Evolutionary conservation across 2,113 vertebrate genomes (phyloP).

Genomic region (Callospermophilus lateralis): DNA sequence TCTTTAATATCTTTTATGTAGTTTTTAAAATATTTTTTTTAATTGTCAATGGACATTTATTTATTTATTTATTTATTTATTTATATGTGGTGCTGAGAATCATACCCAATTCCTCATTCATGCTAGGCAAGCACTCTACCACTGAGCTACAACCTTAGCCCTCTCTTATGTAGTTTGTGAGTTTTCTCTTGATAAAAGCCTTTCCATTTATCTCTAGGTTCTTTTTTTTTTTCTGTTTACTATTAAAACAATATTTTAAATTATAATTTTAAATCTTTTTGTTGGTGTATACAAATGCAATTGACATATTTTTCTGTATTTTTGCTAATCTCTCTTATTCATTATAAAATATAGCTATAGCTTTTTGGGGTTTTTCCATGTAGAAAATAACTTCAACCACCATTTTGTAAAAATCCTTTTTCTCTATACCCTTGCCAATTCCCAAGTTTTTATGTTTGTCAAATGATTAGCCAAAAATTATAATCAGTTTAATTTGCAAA

Average conservation of each 20-base stretch:
- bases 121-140: too few species aligned
- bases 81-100: too few species aligned
- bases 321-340: neutral
- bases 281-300: neutral
- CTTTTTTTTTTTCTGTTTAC: slow-evolving; percentile 8
- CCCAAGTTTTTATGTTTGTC: neutral
- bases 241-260: slow-evolving; percentile 27
- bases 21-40: neutral
- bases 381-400: slow-evolving; percentile 29
- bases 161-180: neutral
- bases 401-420: neutral
- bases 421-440: neutral
- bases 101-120: too few species aligned
- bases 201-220: neutral
- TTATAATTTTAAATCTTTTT: neutral
- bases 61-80: too few species aligned
- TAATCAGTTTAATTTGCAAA: neutral
- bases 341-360: neutral
- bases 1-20: neutral
- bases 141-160: too few species aligned
- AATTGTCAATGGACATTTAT: too few species aligned
- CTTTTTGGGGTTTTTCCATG: neutral
- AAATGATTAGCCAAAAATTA: neutral
- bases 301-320: neutral
- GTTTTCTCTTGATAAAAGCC: neutral